Evolutionary conservation across 92 coral and sea anemone species (phyloP).

Genomic region (Paragorgia papillata): DNA sequence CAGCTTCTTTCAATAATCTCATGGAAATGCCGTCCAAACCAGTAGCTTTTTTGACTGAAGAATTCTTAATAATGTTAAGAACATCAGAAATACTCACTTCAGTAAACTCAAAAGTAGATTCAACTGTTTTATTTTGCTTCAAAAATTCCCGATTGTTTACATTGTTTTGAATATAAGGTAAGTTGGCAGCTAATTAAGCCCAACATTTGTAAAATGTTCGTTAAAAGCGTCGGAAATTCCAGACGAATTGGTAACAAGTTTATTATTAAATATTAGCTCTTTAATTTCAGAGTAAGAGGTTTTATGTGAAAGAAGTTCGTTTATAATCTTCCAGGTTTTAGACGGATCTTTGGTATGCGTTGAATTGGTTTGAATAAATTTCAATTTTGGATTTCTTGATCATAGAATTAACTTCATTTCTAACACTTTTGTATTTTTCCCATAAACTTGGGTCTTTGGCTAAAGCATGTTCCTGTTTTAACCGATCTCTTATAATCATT

Average conservation of each 20-base stretch:
- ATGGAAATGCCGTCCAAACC: not conserved
- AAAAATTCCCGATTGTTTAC: not conserved
- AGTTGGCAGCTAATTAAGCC: not conserved
- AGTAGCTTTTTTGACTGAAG: not conserved
- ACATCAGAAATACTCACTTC: not conserved
- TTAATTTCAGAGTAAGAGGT: constrained; percentile 15
- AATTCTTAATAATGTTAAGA: not conserved
- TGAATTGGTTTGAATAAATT: not conserved
- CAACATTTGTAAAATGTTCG: constrained; percentile 39
- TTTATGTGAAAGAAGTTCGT: constrained; percentile 27
- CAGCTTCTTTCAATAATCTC: not conserved
- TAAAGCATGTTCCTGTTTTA: constrained; percentile 23
- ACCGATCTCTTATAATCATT: constrained; percentile 25
- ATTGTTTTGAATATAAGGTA: not conserved
- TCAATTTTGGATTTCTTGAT: constrained; percentile 4
- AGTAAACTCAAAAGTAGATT: not conserved
- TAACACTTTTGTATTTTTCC: constrained; percentile 12
- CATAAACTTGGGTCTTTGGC: constrained; percentile 12
- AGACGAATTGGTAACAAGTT: not conserved
- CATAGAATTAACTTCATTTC: constrained; percentile 35
- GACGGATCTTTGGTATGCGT: constrained; percentile 19
- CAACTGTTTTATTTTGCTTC: not conserved
- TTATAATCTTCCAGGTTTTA: constrained; percentile 41
- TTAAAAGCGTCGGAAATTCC: constrained; percentile 38
- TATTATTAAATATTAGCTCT: constrained; percentile 20